Base-by-base conservation (phyloP, 2,113 vertebrate genomes). In the Urocolius indicus region DNA sequence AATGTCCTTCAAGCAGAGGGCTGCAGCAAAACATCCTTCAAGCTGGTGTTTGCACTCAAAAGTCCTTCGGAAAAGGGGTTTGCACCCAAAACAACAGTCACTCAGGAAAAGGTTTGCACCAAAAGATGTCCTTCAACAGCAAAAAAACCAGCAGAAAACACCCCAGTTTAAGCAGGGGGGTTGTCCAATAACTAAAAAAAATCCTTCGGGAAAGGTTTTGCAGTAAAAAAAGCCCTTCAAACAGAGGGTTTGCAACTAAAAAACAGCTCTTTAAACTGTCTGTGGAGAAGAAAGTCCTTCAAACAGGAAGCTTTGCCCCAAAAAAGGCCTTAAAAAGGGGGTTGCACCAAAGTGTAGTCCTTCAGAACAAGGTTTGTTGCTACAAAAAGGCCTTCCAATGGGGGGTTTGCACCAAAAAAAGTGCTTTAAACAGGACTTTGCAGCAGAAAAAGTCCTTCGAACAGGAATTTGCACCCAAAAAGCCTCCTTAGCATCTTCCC, bases 111-210 rank as follows among this genome's bases (percentile, higher is more conserved):
- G 58, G 19, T 51, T 16, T 62, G 48, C 6, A 87, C 27, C 11
- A 16, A 43, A 34, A 59, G 27, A 45, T 16, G 11, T 4, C 22
- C 5, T 81, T 48, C 1, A 46, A 57, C 18, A 10, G 6, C 38
- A 41, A 41, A 41, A 41, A 41, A 41, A 41, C 9, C 38, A 41
- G 38, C 38, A 41, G 38, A 41, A 41, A 41, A 41, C 38, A 41
- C 38, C 38, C 38, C 38, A 41, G 9, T 63, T 58, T 10, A 36
- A 2, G 1, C 3, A 30, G 6, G 12, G 17, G 1, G 2, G 10
- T 32, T 43, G 61, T 52, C 38, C 38, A 41, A 41, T 41, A 41
- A 32, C 10, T 21, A 20, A 38, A 41, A 27, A n/a, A 57, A 32
- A 29, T 57, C 57, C 32, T n/a, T 58, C 38, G 12, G 12, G 38